Evolutionary conservation across 2,113 vertebrate species (phyloP).

Genomic region (Ginglymostoma cirratum): DNA sequence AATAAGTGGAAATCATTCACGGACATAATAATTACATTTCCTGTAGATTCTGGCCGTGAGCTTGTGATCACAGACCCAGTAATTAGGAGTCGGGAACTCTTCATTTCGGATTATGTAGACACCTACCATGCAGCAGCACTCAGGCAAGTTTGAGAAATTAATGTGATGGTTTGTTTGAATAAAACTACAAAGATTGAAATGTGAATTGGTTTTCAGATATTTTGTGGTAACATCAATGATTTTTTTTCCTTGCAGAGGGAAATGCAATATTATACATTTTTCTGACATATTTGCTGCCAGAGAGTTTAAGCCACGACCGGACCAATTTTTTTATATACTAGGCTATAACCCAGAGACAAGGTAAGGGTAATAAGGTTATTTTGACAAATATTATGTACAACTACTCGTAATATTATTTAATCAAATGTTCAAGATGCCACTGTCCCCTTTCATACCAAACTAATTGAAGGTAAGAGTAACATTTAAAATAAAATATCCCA

Average conservation of each 20-base stretch:
- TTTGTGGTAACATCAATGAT: conserved; percentile 37
- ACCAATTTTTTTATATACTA: conserved; percentile 99
- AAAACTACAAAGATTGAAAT: not conserved
- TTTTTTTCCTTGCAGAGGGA: conserved; percentile 74
- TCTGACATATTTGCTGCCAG: conserved; percentile 98
- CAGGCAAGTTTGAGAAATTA: conserved; percentile 59
- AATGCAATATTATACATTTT: conserved; percentile 98
- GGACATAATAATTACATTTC: conserved; percentile 40
- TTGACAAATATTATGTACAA: not conserved
- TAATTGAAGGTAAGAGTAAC: not conserved
- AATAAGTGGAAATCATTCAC: not conserved
- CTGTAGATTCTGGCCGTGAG: conserved; percentile 86
- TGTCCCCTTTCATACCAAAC: not conserved
- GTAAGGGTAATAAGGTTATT: conserved; percentile 58
- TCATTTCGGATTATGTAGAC: conserved; percentile 97
- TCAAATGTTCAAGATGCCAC: not conserved
- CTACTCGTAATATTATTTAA: not conserved
- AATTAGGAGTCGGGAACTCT: conserved; percentile 95
- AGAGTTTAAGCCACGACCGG: conserved; percentile 95
- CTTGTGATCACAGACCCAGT: conserved; percentile 96
- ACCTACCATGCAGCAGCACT: conserved; percentile 96
- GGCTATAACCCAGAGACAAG: conserved; percentile 99
- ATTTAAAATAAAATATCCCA: not conserved
- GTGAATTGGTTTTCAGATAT: not conserved
- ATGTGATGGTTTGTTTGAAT: not conserved